phyloP scores from a whole-genome alignment of 2,797 vertebrate genomes.

The Sciaenops ocellatus region DNA sequence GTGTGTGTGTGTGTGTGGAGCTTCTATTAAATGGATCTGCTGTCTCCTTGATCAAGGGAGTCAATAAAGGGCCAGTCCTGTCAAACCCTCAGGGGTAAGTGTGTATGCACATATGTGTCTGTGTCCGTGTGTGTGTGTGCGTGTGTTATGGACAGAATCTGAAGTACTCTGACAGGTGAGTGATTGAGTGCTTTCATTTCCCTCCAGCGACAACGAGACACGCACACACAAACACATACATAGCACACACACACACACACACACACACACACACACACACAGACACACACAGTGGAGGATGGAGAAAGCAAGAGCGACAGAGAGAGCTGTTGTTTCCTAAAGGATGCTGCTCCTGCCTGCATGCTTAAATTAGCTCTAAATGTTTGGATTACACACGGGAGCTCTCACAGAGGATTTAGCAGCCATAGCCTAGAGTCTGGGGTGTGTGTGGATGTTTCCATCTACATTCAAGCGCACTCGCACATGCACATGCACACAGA shows the following conservation, averaged over 20 bases:
- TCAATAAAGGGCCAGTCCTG: constrained; percentile 84
- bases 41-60: constrained; percentile 86
- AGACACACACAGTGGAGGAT: constrained; percentile 40
- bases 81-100: constrained; percentile 80
- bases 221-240: constrained; percentile 57
- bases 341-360: constrained; percentile 85
- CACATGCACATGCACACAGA: constrained; percentile 23
- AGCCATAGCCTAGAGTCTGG: constrained; percentile 79
- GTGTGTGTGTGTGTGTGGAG: constrained; percentile 54
- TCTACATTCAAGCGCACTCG: constrained; percentile 59
- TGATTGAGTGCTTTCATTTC: constrained; percentile 87
- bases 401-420: constrained; percentile 86
- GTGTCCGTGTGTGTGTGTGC: constrained; percentile 41
- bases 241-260: constrained; percentile 26
- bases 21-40: constrained; percentile 85
- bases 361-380: constrained; percentile 88
- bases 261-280: constrained; percentile 33
- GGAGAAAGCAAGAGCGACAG: constrained; percentile 28
- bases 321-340: constrained; percentile 82
- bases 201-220: constrained; percentile 80
- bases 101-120: constrained; percentile 68
- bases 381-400: constrained; percentile 88
- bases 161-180: constrained; percentile 86
- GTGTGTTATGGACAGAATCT: constrained; percentile 72
- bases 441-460: constrained; percentile 81